phyloP scores from a whole-genome alignment of 2,113 vertebrate genomes.

The Sapayoa aenigma region DNA sequence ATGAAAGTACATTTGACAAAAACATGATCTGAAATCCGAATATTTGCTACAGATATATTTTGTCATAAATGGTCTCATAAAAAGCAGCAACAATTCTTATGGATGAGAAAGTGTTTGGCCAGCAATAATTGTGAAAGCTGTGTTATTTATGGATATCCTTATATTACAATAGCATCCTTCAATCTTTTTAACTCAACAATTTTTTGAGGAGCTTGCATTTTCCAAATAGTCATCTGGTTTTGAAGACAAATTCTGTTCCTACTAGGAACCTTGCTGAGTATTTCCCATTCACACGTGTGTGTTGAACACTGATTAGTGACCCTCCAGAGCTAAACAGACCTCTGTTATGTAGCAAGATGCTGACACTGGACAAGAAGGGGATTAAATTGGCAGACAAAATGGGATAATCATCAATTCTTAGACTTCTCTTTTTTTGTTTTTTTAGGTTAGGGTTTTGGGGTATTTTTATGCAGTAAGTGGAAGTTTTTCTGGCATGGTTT shows the following conservation, averaged over 20 bases:
- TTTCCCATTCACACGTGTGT: not conserved
- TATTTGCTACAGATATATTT: not conserved
- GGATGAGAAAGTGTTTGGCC: not conserved
- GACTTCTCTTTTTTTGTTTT: not conserved
- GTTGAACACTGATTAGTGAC: not conserved
- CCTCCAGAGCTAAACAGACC: not conserved
- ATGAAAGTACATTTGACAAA: not conserved
- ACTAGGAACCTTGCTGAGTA: not conserved
- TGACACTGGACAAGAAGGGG: not conserved
- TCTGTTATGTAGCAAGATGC: not conserved
- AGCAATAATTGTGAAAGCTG: not conserved
- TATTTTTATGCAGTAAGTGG: accelerated
- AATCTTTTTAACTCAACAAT: not conserved
- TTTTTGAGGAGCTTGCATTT: not conserved
- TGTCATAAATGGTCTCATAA: not conserved
- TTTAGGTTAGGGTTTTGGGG: accelerated
- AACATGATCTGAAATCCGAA: not conserved
- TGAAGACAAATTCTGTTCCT: not conserved
- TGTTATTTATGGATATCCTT: not conserved
- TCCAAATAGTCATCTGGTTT: not conserved
- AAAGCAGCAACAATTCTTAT: not conserved
- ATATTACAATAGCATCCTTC: not conserved
- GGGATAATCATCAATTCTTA: not conserved
- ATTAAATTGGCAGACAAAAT: not conserved
- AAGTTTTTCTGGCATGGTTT: not conserved